Percentiles rank a stretch among this genome's conserved stretches.
phyloP scores from a whole-genome alignment of 1,140 invertebrate species.

The Ctenoplectra terminalis region DNA sequence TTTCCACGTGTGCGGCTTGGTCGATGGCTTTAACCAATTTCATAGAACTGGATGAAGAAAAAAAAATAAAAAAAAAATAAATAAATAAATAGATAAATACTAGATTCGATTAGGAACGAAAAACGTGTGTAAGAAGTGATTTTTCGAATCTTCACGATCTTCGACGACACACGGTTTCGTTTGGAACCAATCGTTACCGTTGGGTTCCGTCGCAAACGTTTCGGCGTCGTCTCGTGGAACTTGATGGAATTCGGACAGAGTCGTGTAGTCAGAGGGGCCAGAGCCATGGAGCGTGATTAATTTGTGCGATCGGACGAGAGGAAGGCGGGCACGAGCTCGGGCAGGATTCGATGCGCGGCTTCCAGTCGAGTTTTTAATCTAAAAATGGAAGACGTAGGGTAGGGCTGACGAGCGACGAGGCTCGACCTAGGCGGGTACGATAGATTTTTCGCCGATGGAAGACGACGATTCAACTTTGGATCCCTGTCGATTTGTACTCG shows the following conservation, averaged over 20 bases:
- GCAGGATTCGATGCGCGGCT: slow-evolving; percentile 57
- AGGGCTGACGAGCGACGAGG: slow-evolving; percentile 41
- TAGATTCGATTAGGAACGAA: background rate
- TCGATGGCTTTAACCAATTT: background rate
- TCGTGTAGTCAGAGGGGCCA: background rate
- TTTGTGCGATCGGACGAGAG: slow-evolving; percentile 64
- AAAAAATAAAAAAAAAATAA: slow-evolving; percentile 13
- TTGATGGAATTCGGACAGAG: slow-evolving; percentile 37
- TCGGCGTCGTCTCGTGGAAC: slow-evolving; percentile 38
- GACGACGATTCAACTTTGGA: slow-evolving; percentile 33
- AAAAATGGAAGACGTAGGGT: slow-evolving; percentile 65
- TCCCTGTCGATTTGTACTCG: slow-evolving; percentile 25
- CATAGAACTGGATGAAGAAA: slow-evolving; percentile 1
- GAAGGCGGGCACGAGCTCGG: slow-evolving; percentile 64
- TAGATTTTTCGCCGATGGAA: slow-evolving; percentile 39
- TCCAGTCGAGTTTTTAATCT: slow-evolving; percentile 50
- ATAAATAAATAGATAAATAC: too few species aligned
- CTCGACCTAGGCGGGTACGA: slow-evolving; percentile 46
- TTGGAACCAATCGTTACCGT: background rate
- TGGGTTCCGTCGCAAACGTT: slow-evolving; percentile 1
- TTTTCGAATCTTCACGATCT: too few species aligned
- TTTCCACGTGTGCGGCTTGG: background rate
- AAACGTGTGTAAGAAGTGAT: background rate
- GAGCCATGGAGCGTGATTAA: slow-evolving; percentile 18
- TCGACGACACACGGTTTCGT: background rate